Evolutionary conservation across 2,113 vertebrate genomes (phyloP).

Genomic region (Paralichthys olivaceus): DNA sequence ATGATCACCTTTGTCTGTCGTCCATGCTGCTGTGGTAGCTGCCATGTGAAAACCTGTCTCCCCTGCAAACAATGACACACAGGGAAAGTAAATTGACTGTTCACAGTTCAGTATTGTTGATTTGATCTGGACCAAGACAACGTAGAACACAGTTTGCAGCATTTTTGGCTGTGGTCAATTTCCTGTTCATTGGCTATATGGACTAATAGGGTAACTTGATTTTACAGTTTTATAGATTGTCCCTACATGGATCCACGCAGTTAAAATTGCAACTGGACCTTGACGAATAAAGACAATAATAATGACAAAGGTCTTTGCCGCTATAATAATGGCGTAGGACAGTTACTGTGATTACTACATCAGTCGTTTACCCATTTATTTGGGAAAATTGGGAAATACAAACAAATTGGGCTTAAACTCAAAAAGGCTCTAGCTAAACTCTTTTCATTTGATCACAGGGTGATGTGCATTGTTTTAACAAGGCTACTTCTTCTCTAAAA

Average conservation of each 20-base stretch:
- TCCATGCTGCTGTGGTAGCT: conserved; percentile 82
- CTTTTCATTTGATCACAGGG: too few relatives aligned
- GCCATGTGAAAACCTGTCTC: conserved; percentile 82
- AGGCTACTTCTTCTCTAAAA: too few relatives aligned
- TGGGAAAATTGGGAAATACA: too few relatives aligned
- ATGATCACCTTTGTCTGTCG: conserved; percentile 79
- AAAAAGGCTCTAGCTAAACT: too few relatives aligned
- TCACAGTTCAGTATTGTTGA: background rate
- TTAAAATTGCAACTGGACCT: background rate
- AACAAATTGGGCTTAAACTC: too few relatives aligned
- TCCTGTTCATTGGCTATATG: background rate
- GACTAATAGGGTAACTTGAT: background rate
- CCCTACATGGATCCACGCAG: background rate
- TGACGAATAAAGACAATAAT: too few relatives aligned
- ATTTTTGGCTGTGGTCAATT: background rate
- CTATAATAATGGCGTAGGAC: too few relatives aligned
- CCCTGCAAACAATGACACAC: conserved; percentile 67
- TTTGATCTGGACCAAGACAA: background rate
- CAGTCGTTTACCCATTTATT: too few relatives aligned
- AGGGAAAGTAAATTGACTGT: background rate
- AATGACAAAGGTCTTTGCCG: too few relatives aligned
- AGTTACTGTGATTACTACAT: too few relatives aligned
- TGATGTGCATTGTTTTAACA: too few relatives aligned
- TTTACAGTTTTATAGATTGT: background rate
- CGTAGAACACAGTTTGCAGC: background rate